Conservation (phyloP, 1,140 invertebrate species). For the Caenorhabditis brenneri region DNA sequence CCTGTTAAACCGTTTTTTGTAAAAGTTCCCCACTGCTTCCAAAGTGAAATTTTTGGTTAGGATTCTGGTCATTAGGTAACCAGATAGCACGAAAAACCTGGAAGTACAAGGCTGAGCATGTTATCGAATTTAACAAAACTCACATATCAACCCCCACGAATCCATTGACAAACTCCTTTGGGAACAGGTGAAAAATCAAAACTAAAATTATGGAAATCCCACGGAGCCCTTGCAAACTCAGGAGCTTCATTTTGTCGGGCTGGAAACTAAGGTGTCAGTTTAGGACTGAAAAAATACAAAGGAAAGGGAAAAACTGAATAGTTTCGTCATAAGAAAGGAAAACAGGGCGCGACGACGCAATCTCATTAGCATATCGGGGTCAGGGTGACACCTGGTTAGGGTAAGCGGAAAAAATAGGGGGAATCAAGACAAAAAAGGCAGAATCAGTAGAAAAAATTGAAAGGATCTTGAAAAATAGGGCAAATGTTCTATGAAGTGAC, state of each 20-base stretch:
- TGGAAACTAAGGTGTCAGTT: no score
- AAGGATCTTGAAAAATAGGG: no score
- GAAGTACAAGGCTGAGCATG: not conserved
- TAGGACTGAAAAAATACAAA: not conserved
- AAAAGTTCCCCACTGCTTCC: not conserved
- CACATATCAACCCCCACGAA: conserved; percentile 47
- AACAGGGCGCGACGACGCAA: no score
- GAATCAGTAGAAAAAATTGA: no score
- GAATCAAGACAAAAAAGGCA: no score
- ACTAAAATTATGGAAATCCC: conserved; percentile 30
- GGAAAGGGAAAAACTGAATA: not conserved
- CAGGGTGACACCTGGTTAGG: no score
- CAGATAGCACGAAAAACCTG: conserved; percentile 45
- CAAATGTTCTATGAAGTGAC: no score
- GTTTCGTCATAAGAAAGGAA: no score
- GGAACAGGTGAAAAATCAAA: conserved; percentile 32
- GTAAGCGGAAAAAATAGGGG: no score
- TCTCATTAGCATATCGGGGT: no score
- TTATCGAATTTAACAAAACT: not conserved
- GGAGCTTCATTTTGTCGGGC: not conserved
- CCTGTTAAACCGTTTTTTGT: conserved; percentile 2
- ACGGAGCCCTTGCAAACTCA: conserved; percentile 34
- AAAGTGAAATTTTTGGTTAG: not conserved
- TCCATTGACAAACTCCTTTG: conserved; percentile 38
- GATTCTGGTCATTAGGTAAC: conserved; percentile 13